Conservation (phyloP, 1,140 invertebrate genomes). For the Drosophila varians region DNA sequence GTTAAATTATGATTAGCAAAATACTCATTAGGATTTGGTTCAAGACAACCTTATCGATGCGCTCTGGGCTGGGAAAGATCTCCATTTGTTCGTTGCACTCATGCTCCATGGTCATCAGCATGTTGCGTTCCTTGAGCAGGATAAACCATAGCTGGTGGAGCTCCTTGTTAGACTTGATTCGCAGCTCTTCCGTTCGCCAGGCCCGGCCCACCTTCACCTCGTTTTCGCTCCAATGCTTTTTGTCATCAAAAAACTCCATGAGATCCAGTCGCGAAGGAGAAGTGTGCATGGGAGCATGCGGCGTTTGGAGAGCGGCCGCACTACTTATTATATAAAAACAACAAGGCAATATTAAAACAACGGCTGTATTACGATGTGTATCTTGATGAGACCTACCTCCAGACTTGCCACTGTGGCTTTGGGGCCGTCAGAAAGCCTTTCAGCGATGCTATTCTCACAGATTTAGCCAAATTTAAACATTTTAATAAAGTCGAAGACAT, state of each 20-base stretch:
- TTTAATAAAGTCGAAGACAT: constrained; percentile 68
- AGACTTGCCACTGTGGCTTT: constrained; percentile 29
- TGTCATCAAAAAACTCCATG: constrained; percentile 97
- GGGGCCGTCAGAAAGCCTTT: constrained; percentile 26
- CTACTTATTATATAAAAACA: constrained; percentile 67
- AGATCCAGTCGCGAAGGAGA: constrained; percentile 83
- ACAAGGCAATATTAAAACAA: neutral
- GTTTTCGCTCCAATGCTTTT: constrained; percentile 92
- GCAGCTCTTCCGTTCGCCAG: constrained; percentile 95
- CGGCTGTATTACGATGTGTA: neutral
- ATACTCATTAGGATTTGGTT: neutral
- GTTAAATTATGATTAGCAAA: neutral
- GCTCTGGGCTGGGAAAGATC: constrained; percentile 97
- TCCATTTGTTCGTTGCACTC: constrained; percentile 88
- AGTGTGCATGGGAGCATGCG: constrained; percentile 49
- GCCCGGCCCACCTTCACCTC: constrained; percentile 93
- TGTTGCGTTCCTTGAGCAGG: constrained; percentile 97
- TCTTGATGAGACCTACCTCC: constrained; percentile 25
- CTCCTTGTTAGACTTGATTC: constrained; percentile 97
- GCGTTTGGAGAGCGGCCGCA: constrained; percentile 15
- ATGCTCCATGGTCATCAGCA: constrained; percentile 98
- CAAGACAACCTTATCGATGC: constrained; percentile 94
- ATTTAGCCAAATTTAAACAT: constrained; percentile 67
- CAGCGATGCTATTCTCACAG: constrained; percentile 31
- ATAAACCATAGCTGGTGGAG: constrained; percentile 99